Percentiles rank a stretch among this genome's conserved stretches.
Conservation (phyloP, 2,113 vertebrate species). For the Castor canadensis region DNA sequence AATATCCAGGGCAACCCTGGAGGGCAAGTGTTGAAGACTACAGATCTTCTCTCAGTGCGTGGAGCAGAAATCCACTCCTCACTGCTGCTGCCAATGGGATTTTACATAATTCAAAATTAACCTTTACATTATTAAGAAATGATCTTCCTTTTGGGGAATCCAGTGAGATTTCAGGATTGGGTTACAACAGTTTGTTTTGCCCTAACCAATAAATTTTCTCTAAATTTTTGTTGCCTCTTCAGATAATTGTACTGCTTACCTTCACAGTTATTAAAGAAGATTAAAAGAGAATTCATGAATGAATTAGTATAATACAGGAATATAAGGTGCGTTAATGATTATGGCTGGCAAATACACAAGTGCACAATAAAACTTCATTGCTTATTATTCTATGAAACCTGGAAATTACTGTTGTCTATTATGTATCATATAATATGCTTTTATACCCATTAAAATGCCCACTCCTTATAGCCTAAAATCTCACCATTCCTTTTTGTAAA, state of each 20-base stretch:
- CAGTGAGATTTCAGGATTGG: background rate
- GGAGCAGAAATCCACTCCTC: background rate
- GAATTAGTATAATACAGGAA: background rate
- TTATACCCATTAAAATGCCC: background rate
- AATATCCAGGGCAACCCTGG: background rate
- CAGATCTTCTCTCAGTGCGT: background rate
- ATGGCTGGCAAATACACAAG: background rate
- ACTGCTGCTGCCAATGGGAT: background rate
- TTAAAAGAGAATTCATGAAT: conserved; percentile 4
- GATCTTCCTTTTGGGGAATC: background rate
- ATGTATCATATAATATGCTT: background rate
- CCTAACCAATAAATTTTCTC: background rate
- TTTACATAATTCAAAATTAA: conserved; percentile 15
- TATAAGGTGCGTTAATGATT: background rate
- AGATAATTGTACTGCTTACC: conserved; percentile 28
- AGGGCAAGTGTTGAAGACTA: background rate
- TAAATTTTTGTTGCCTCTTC: background rate
- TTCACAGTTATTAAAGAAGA: conserved; percentile 42
- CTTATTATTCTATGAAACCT: conserved; percentile 29
- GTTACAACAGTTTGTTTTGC: background rate
- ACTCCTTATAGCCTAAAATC: conserved; percentile 15
- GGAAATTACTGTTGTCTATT: conserved; percentile 7
- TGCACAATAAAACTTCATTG: background rate
- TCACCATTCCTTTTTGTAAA: background rate
- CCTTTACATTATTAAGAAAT: background rate